Percentiles rank a stretch among this genome's conserved stretches.
Conservation (phyloP, 2,888 invertebrate species). For the Ophion obscuratus region DNA sequence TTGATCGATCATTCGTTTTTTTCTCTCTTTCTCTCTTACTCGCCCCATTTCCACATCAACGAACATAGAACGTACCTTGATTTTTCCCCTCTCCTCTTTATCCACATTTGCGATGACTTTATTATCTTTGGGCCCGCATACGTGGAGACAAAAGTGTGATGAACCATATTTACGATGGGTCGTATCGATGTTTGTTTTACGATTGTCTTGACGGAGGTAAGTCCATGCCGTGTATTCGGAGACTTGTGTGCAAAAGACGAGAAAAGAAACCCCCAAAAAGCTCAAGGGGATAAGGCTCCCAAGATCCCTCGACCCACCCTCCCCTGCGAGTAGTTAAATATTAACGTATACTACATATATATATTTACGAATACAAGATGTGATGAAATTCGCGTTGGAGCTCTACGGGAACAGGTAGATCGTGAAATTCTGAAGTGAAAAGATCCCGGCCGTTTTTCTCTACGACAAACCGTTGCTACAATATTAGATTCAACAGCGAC, state of each 20-base stretch:
- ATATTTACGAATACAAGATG: neutral
- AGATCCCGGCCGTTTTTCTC: neutral
- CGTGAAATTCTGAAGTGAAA: neutral
- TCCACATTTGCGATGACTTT: slow-evolving; percentile 3
- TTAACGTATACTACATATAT: neutral
- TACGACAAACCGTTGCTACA: neutral
- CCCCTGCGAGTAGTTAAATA: slow-evolving; percentile 6
- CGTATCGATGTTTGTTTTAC: slow-evolving; percentile 39
- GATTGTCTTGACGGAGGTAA: slow-evolving; percentile 72
- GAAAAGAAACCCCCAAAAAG: slow-evolving; percentile 15
- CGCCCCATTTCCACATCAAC: slow-evolving; percentile 19
- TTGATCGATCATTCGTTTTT: slow-evolving; percentile 13
- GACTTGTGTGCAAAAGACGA: slow-evolving; percentile 66
- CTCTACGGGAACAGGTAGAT: neutral
- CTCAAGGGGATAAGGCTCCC: neutral
- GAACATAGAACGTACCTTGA: neutral
- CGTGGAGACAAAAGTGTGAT: slow-evolving; percentile 56
- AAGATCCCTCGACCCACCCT: neutral
- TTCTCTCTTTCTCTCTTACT: neutral
- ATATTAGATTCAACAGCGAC: neutral
- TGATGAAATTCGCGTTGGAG: neutral
- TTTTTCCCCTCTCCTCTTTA: neutral
- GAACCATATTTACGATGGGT: slow-evolving; percentile 51
- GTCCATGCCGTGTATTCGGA: slow-evolving; percentile 76
- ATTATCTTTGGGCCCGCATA: slow-evolving; percentile 21